A percentile compares a stretch with the other conserved stretches of the same genome.
These are phyloP conservation scores for Panthera leo DNA, from an alignment of 2,113 vertebrate genomes.

Conservation along the genomic window DNA sequence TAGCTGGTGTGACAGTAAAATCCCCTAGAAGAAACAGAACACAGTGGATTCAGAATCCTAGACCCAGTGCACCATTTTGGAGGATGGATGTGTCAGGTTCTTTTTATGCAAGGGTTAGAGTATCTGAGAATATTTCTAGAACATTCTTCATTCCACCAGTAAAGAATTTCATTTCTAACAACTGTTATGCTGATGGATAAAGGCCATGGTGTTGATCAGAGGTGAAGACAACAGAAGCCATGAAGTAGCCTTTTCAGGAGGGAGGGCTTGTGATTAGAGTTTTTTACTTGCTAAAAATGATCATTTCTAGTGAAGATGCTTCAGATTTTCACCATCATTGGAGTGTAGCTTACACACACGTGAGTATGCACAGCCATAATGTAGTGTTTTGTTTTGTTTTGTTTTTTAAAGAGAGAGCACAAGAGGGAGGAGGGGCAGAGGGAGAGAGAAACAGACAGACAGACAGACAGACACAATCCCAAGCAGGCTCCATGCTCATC, in stretches of 20 bases:
- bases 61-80: background rate
- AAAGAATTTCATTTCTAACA: background rate
- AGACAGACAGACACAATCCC: no score
- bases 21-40: background rate
- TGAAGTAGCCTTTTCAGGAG: background rate
- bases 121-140: background rate
- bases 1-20: background rate
- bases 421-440: no score
- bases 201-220: background rate
- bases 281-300: background rate
- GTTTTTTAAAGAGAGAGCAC: no score
- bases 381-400: background rate
- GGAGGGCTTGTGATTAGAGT: background rate
- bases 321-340: background rate
- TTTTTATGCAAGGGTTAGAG: background rate
- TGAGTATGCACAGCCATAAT: background rate
- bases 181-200: background rate
- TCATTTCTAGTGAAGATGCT: background rate
- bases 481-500: no score
- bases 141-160: background rate
- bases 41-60: background rate
- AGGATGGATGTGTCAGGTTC: rapidly evolving
- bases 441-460: no score
- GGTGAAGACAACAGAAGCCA: background rate
- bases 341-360: background rate